Evolutionary conservation across 2,888 invertebrate genomes (phyloP), one percentile per base, ranked within the genome.

Genomic region (Apoda limacodes): DNA sequence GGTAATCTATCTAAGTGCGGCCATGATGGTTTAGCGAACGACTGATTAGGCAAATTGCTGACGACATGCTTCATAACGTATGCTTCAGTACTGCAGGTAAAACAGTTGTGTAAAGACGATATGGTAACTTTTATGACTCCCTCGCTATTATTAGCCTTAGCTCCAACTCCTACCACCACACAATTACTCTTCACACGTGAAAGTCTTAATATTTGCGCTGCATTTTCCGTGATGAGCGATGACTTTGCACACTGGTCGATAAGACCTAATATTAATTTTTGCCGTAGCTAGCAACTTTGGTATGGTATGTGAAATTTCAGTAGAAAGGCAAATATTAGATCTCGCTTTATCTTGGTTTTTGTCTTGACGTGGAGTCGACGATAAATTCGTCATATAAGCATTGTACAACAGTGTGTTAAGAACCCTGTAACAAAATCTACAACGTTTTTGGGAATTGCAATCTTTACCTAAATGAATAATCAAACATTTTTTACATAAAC

Each of bases 121-220:
- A 32, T 30, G 9, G 7, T 25, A 4, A 40, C 13, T 9, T 28
- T 30, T 3, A 39, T 20, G 10, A 9, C 25, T n/a, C 39, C 41
- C 21, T 39, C 37, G 14, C 43, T 37, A 9, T 27, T 38, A 11
- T 25, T 40, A 26, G 30, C 33, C 17, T 31, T 39, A 9, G 30
- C 22, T n/a, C 38, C 41, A 22, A 41, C 24, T 14, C 38, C 41
- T n/a, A 28, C 21, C 4, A 41, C 30, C 13, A 25, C 20, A 3
- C 34, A 29, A 5, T 22, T 10, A 24, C 29, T 26, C 4, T 11
- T 17, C 13, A 15, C 5, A 22, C 34, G 19, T 3, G 26, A 22
- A 14, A 37, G 9, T 9, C 20, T 22, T 22, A n/a, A n/a, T n/a
- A n/a, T n/a, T n/a, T n/a, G n/a, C n/a, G n/a, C n/a, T n/a, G n/a